A percentile compares a stretch with the other conserved stretches of the same genome.
Evolutionary conservation across 2,888 invertebrate genomes (phyloP).

Genomic region (Dorcus hopei): DNA sequence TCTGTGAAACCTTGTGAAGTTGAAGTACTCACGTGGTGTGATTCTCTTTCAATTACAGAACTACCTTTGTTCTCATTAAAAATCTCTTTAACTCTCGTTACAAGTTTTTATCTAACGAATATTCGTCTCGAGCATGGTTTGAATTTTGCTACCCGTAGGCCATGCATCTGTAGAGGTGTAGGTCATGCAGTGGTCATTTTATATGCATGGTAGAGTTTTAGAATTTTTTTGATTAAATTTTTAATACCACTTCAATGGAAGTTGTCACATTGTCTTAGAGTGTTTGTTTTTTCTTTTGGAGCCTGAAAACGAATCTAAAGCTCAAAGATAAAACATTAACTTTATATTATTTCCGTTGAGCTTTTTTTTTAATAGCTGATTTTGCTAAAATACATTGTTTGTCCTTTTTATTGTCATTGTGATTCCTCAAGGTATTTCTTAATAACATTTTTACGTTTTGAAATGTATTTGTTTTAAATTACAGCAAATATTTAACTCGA

Average conservation of each 20-base stretch:
- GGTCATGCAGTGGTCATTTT: constrained; percentile 30
- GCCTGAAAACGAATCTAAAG: not conserved
- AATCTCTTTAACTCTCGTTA: not conserved
- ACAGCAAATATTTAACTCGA: too few relatives aligned
- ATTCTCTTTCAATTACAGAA: not conserved
- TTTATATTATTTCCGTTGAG: too few relatives aligned
- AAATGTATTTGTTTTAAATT: too few relatives aligned
- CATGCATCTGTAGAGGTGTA: constrained; percentile 33
- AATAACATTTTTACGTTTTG: too few relatives aligned
- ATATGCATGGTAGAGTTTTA: constrained; percentile 30
- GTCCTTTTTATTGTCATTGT: too few relatives aligned
- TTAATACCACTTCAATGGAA: constrained; percentile 24
- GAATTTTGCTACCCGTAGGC: constrained; percentile 33
- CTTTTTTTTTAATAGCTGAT: too few relatives aligned
- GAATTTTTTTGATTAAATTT: constrained; percentile 19
- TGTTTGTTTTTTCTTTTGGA: constrained; percentile 6
- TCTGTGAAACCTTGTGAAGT: not conserved
- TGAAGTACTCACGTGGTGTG: not conserved
- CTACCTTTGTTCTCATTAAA: not conserved
- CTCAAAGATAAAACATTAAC: too few relatives aligned
- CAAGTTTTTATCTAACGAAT: not conserved
- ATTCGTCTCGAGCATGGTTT: constrained; percentile 19
- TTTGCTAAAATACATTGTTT: too few relatives aligned
- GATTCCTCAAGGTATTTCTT: too few relatives aligned
- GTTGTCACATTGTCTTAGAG: constrained; percentile 13